Percentiles rank a stretch among this genome's conserved stretches.
These are phyloP conservation scores for Noturus placidus DNA, from an alignment of 2,113 vertebrate species.

Conservation along the genomic window DNA sequence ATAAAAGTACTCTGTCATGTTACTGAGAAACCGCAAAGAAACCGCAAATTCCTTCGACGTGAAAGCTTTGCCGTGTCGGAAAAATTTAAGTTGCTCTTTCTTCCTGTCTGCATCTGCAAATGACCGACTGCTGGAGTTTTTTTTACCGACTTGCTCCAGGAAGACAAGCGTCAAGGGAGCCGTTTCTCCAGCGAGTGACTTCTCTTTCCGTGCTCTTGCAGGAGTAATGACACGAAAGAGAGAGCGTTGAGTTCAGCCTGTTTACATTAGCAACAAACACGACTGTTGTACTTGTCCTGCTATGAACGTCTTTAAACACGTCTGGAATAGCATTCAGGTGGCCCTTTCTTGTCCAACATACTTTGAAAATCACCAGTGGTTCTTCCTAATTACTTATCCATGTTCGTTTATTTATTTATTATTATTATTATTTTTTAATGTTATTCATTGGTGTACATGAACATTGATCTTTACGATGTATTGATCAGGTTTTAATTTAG, in stretches of 20 bases:
- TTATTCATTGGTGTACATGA: neutral
- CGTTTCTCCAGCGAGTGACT: slow-evolving; percentile 68
- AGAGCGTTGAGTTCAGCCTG: slow-evolving; percentile 59
- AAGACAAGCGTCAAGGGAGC: slow-evolving; percentile 65
- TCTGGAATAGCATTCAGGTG: slow-evolving; percentile 56
- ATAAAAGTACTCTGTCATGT: neutral
- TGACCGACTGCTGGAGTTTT: slow-evolving; percentile 55
- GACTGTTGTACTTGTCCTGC: slow-evolving; percentile 64
- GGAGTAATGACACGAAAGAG: slow-evolving; percentile 64
- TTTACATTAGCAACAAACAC: slow-evolving; percentile 69
- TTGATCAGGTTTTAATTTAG: neutral
- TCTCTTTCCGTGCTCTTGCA: slow-evolving; percentile 70
- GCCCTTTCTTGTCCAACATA: slow-evolving; percentile 24
- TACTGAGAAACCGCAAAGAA: neutral
- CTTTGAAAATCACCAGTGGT: slow-evolving; percentile 3
- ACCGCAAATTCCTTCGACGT: neutral
- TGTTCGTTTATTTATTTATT: too few relatives aligned
- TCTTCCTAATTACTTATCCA: slow-evolving; percentile 5
- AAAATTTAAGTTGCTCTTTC: slow-evolving; percentile 45
- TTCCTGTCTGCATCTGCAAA: slow-evolving; percentile 58
- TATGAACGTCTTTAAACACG: slow-evolving; percentile 56
- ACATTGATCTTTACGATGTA: neutral
- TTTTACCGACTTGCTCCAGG: slow-evolving; percentile 58
- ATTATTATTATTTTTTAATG: too few relatives aligned
- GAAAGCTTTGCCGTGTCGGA: neutral